phyloP scores from a whole-genome alignment of 2,888 invertebrate genomes.

The Ormia ochracea region DNA sequence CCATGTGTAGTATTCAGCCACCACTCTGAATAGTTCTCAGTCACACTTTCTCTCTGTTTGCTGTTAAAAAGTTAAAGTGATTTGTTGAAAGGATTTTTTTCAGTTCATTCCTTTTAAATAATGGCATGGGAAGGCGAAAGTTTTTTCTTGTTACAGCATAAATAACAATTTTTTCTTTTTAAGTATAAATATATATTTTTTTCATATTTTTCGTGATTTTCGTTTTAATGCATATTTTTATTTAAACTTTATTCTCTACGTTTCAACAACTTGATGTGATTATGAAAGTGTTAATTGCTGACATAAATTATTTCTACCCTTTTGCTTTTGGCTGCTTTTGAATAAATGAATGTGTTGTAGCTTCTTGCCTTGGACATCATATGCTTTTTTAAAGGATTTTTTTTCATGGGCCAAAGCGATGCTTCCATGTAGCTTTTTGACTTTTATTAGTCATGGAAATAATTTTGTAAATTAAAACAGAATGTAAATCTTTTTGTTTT shows the following conservation, averaged over 20 bases:
- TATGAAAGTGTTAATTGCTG: slow-evolving; percentile 55
- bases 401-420: not conserved
- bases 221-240: slow-evolving; percentile 9
- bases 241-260: slow-evolving; percentile 24
- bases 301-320: slow-evolving; percentile 41
- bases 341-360: not conserved
- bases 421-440: not conserved
- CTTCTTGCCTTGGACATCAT: not conserved
- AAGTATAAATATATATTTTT: too few relatives aligned
- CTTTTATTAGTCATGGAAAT: not conserved
- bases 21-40: too few relatives aligned
- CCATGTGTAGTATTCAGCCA: too few relatives aligned
- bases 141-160: not conserved
- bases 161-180: not conserved
- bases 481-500: not conserved
- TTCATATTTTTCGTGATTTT: not conserved
- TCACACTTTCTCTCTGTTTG: too few relatives aligned
- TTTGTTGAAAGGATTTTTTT: slow-evolving; percentile 33
- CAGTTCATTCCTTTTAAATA: not conserved
- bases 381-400: not conserved
- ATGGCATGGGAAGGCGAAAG: not conserved
- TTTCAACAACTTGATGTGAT: slow-evolving; percentile 48
- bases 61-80: slow-evolving; percentile 47
- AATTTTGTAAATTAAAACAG: not conserved
- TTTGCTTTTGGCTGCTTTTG: not conserved